A percentile compares a stretch with the other conserved stretches of the same genome.
Evolutionary conservation across 2,797 vertebrate species (phyloP).

Genomic region (Danio kyathit): DNA sequence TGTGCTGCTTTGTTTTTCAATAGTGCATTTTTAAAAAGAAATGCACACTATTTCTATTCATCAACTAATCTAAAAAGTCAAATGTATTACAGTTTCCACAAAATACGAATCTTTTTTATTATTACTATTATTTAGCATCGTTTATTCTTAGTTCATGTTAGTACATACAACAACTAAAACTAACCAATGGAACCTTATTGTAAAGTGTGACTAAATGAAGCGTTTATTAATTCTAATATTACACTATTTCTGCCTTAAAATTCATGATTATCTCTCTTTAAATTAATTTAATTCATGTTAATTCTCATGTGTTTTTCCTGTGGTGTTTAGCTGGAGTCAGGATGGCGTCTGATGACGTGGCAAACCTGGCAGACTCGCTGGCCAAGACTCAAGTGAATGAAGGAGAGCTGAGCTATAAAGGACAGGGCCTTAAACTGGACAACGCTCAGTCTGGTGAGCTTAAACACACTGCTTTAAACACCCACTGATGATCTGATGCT

Average conservation of each 20-base stretch:
- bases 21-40: too few species aligned
- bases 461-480: neutral
- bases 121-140: too few species aligned
- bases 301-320: neutral
- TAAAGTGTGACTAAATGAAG: neutral
- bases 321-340: conserved; percentile 57
- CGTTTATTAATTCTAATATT: neutral
- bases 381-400: conserved; percentile 90
- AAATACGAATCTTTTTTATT: neutral
- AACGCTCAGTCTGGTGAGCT: conserved; percentile 90
- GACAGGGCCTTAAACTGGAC: conserved; percentile 92
- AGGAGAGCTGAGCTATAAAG: conserved; percentile 95
- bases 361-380: conserved; percentile 88
- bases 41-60: too few species aligned
- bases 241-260: neutral
- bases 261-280: neutral
- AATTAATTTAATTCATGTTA: neutral
- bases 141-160: neutral
- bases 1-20: too few species aligned
- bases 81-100: too few species aligned
- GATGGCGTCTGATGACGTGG: conserved; percentile 94
- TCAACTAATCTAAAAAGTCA: too few species aligned
- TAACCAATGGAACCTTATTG: too few species aligned
- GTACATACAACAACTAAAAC: neutral
- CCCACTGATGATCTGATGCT: rapidly evolving